phyloP scores from a whole-genome alignment of 2,888 invertebrate species.

The Nemotelus pantherinus region DNA sequence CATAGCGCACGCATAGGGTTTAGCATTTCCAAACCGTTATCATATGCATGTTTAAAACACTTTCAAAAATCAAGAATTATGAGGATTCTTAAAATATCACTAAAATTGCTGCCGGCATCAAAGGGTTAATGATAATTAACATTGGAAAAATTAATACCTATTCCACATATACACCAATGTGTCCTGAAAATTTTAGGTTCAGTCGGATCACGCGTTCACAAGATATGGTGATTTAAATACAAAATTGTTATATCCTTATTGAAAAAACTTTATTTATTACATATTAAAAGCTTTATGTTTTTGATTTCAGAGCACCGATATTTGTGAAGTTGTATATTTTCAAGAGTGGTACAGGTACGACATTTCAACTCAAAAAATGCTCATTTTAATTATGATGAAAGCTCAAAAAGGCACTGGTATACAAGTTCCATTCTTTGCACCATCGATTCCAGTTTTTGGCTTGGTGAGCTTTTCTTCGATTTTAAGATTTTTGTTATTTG shows the following conservation, averaged over 20 bases:
- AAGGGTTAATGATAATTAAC: too few relatives aligned
- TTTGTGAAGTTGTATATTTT: slow-evolving; percentile 37
- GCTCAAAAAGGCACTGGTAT: slow-evolving; percentile 38
- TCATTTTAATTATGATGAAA: slow-evolving; percentile 45
- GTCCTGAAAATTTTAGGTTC: slow-evolving; percentile 22
- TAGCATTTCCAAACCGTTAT: too few relatives aligned
- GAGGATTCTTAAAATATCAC: too few relatives aligned
- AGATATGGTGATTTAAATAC: too few relatives aligned
- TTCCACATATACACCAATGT: too few relatives aligned
- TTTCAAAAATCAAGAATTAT: too few relatives aligned
- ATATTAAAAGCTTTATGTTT: too few relatives aligned
- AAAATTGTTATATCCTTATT: too few relatives aligned
- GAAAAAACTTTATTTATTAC: not conserved
- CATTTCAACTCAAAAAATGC: slow-evolving; percentile 35
- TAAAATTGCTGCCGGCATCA: too few relatives aligned
- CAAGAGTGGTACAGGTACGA: slow-evolving; percentile 47
- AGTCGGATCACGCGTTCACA: not conserved
- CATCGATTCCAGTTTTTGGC: slow-evolving; percentile 44
- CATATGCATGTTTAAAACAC: too few relatives aligned
- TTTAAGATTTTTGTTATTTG: slow-evolving; percentile 25
- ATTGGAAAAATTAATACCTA: too few relatives aligned
- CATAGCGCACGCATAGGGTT: too few relatives aligned
- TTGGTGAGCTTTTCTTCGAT: slow-evolving; percentile 27
- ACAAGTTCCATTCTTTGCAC: slow-evolving; percentile 47
- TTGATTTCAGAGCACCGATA: slow-evolving; percentile 41